A percentile compares a stretch with the other conserved stretches of the same genome.
Conservation (phyloP, 2,113 vertebrate genomes). For the Perca flavescens region DNA sequence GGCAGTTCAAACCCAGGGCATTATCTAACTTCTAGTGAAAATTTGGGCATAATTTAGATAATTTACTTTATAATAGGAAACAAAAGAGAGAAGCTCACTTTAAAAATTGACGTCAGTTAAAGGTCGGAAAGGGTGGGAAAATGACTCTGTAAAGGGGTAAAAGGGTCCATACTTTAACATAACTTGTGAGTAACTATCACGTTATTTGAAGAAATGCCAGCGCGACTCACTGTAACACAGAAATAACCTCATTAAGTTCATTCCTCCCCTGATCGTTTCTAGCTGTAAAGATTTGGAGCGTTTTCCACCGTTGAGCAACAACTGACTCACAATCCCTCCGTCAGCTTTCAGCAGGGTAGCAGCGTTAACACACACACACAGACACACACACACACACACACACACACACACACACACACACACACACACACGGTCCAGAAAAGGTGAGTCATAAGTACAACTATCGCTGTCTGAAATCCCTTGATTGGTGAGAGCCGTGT, state of each 20-base stretch:
- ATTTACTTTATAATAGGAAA: not conserved
- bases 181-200: not conserved
- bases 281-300: not conserved
- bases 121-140: not conserved
- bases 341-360: conserved; percentile 19
- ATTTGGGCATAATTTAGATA: not conserved
- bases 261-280: conserved; percentile 13
- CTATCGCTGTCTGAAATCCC: conserved; percentile 32
- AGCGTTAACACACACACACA: not conserved
- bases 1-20: conserved; percentile 21
- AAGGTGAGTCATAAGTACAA: conserved; percentile 58
- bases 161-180: not conserved
- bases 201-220: not conserved
- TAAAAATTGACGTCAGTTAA: not conserved
- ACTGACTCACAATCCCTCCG: conserved; percentile 5
- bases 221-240: not conserved
- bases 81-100: conserved; percentile 5
- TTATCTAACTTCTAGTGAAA: not conserved
- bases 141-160: not conserved
- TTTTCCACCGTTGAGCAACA: conserved; percentile 32
- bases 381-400: not conserved
- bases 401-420: not conserved
- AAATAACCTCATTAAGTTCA: not conserved
- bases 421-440: conserved; percentile 29
- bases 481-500: conserved; percentile 33